Base-by-base conservation (phyloP, 2,888 invertebrate genomes). In the Nephrocerus scutellatus region DNA sequence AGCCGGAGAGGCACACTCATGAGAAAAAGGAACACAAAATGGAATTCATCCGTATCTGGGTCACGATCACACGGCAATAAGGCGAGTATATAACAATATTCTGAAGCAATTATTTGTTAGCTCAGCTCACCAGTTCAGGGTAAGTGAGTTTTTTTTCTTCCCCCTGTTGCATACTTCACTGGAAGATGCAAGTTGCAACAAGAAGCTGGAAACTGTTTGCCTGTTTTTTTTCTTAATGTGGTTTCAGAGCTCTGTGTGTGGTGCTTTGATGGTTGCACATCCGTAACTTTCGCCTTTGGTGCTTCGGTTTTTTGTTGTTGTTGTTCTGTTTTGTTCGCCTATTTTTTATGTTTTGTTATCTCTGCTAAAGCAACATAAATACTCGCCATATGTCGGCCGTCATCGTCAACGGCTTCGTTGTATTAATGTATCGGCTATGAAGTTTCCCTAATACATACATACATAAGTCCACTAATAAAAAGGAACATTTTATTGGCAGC, bases 401-500 rank as follows among this genome's bases (percentile, higher is more conserved):
- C n/a, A n/a, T n/a, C n/a, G n/a, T n/a, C n/a, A n/a, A n/a, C n/a
- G n/a, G n/a, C n/a, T n/a, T n/a, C n/a, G n/a, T n/a, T n/a, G n/a
- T n/a, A n/a, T n/a, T n/a, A n/a, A n/a, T n/a, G n/a, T n/a, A n/a
- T n/a, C n/a, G n/a, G n/a, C n/a, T n/a, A n/a, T n/a, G n/a, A n/a
- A n/a, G n/a, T n/a, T 41, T 39, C 36, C 44, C 44, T 23, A 19
- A 41, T n/a, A n/a, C n/a, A n/a, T n/a, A n/a, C n/a, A n/a, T n/a
- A 18, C 12, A n/a, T 19, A 21, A 9, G 12, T 31, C 24, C 31
- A 35, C 45, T 46, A 49, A 48, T 48, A 48, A 48, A 49, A 49
- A 39, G 41, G 38, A 42, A 40, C 48, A 44, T 36, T 49, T 49
- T 48, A 49, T 48, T 39, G 42, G 36, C 12, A 20, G 30, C 26